Conservation (phyloP, 37 sponge, comb jelly and placozoan genomes). For the Agelas oroides region DNA sequence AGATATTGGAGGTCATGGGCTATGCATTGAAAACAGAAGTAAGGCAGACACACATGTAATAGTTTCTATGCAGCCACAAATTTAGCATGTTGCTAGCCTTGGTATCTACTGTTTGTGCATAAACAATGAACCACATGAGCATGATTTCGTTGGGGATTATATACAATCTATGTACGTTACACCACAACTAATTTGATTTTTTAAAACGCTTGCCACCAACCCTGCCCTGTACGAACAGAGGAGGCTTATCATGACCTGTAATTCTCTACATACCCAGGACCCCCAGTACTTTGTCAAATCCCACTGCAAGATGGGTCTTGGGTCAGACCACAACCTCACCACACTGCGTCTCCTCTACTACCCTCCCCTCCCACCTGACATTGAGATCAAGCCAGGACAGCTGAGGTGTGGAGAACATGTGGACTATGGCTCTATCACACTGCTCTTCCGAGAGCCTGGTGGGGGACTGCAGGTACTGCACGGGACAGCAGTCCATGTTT, state of each 20-base stretch:
- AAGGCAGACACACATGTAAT: neutral
- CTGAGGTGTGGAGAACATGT: conserved; percentile 82
- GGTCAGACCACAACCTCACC: conserved; percentile 10
- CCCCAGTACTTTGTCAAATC: conserved; percentile 60
- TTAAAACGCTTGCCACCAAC: no score
- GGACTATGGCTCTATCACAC: conserved; percentile 82
- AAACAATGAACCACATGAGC: no score
- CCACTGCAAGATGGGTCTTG: conserved; percentile 37
- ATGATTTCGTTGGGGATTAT: no score
- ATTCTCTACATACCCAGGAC: conserved; percentile 31
- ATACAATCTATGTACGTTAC: no score
- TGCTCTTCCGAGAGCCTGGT: conserved; percentile 72
- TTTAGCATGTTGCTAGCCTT: no score
- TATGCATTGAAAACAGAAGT: conserved; percentile 52
- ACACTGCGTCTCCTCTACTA: conserved; percentile 71
- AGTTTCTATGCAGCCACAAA: no score
- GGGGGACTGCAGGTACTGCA: conserved; percentile 64
- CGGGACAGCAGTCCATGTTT: no score
- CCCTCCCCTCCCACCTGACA: conserved; percentile 51
- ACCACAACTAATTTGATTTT: no score
- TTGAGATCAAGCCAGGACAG: conserved; percentile 60
- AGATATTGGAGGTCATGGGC: conserved; percentile 66
- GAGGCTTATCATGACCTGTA: no score
- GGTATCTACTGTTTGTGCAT: no score
- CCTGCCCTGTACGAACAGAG: no score